Evolutionary conservation across 2,113 vertebrate species (phyloP).

Genomic region (Scytalopus superciliaris): DNA sequence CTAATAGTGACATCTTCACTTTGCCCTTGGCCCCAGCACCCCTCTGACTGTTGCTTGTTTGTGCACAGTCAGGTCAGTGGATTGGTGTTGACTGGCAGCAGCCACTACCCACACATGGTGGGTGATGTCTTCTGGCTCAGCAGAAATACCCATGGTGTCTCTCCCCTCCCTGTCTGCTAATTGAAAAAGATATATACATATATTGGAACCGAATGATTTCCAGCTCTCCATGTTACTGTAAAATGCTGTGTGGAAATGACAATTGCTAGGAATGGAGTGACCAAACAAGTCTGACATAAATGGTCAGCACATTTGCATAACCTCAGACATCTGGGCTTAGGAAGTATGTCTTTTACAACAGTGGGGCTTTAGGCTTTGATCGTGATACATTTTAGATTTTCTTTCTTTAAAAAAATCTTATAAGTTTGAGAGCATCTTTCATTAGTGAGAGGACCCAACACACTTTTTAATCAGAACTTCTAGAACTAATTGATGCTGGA

Average conservation of each 20-base stretch:
- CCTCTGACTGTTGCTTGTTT: background rate
- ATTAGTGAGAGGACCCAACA: background rate
- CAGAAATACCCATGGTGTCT: background rate
- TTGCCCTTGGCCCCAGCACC: background rate
- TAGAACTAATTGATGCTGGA: background rate
- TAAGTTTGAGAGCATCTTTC: background rate
- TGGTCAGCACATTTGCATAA: background rate
- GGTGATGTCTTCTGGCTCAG: background rate
- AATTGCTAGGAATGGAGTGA: background rate
- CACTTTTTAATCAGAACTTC: background rate
- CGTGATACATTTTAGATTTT: background rate
- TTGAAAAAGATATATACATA: background rate
- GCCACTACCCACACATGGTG: background rate
- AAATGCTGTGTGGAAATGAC: background rate
- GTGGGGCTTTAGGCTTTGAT: background rate
- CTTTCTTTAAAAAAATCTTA: background rate
- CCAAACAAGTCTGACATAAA: background rate
- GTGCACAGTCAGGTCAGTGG: background rate
- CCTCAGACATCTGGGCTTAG: background rate
- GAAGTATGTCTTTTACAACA: background rate
- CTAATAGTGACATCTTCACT: background rate
- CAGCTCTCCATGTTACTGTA: background rate
- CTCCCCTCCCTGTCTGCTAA: background rate
- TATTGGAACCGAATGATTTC: background rate
- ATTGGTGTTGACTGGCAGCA: background rate